Percentiles rank a stretch among this genome's conserved stretches.
phyloP scores from a whole-genome alignment of 1,140 invertebrate species.

The Brachionus plicatilis region DNA sequence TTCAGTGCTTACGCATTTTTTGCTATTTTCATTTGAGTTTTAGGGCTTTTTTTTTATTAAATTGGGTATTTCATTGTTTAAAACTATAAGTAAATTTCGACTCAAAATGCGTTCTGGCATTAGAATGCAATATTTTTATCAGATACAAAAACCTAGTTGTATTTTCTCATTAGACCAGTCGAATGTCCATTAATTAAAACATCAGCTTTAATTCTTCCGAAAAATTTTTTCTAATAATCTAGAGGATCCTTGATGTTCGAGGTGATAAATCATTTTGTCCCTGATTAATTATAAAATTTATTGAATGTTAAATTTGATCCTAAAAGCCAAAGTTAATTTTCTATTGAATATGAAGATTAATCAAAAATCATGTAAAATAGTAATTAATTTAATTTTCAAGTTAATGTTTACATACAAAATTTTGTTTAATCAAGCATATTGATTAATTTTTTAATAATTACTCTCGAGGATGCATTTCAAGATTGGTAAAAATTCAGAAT shows the following conservation, averaged over 20 bases:
- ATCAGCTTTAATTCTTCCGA: not conserved
- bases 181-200: not conserved
- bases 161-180: too few species aligned
- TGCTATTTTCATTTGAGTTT: not conserved
- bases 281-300: not conserved
- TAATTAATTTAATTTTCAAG: not conserved
- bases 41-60: not conserved
- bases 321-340: not conserved
- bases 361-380: not conserved
- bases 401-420: not conserved
- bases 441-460: not conserved
- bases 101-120: too few species aligned
- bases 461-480: not conserved
- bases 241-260: not conserved
- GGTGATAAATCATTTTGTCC: not conserved
- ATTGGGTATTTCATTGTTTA: not conserved
- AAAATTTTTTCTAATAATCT: too few species aligned
- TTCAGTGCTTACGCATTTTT: not conserved
- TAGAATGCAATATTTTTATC: too few species aligned
- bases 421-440: not conserved
- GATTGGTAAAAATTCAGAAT: not conserved
- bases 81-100: not conserved
- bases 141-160: too few species aligned
- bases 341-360: not conserved
- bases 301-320: not conserved